Conservation (phyloP, 2,113 vertebrate genomes). For the Tachuris rubrigastra region DNA sequence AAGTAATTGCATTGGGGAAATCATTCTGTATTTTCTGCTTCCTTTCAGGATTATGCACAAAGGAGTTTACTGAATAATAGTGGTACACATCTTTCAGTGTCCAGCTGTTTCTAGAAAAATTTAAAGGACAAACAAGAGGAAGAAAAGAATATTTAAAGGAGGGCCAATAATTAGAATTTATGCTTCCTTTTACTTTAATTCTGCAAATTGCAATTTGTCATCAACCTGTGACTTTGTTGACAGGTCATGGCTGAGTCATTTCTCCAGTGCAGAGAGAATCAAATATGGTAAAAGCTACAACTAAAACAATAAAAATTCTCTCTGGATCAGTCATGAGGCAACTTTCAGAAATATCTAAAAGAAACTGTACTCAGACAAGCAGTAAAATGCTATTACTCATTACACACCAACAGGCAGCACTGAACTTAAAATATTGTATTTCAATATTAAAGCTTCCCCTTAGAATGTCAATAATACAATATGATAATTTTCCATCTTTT, state of each 20-base stretch:
- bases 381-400: neutral
- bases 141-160: neutral
- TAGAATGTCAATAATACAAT: neutral
- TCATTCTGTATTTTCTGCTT: neutral
- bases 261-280: neutral
- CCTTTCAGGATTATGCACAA: neutral
- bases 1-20: neutral
- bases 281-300: neutral
- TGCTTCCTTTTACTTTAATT: neutral
- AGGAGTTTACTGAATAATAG: neutral
- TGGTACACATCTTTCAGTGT: neutral
- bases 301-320: neutral
- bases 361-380: neutral
- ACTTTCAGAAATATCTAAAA: neutral
- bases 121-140: neutral
- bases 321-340: neutral
- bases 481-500: neutral
- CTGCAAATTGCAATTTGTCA: neutral
- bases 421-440: neutral
- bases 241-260: neutral
- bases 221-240: neutral
- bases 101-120: neutral
- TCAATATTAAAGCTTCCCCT: neutral
- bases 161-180: neutral
- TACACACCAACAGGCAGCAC: neutral